Evolutionary conservation across 2,113 vertebrate species (phyloP), one percentile per base, ranked within the genome.

Genomic region (Toxotes chatareus): DNA sequence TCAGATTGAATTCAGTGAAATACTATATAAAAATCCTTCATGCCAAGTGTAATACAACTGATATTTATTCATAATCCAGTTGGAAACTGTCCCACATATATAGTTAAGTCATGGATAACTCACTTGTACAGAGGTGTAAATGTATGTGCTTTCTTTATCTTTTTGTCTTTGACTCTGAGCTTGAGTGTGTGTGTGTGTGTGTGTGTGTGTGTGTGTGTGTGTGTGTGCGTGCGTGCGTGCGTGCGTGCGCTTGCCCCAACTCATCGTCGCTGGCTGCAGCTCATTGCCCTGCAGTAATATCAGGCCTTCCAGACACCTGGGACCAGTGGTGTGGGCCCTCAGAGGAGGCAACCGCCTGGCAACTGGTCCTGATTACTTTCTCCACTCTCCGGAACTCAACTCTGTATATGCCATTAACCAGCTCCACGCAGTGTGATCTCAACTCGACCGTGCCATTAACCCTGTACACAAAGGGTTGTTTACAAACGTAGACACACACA

Each of bases 351-450:
- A 85, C 88, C 83, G 76, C 88, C 91, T 92, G 92, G 90, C 90
- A 92, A 92, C 91, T 76, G 84, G 78, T 75, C 83, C 90, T 95
- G 93, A 94, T 95, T 95, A 92, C 92, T 94, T 95, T 94, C 93
- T 94, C 91, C 93, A 93, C 90, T 83, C 86, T 90, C 92, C 66
- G 89, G 92, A 94, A 94, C 94, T 92, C 84, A 82, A 82, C 90
- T 88, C 87, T 85, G 88, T 91, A 86, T 88, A 90, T 91, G 87
- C 91, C 90, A 93, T 93, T 94, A 94, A 91, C 87, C 89, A 87
- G 89, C 76, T 86, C 68, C 81, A 89, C 67, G 79, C 83, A 47
- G 61, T 88, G 85, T 84, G 86, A 91, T 70, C 88, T 71, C 83
- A 87, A 72, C 87, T 86, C 83, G 53, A 81, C 79, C 70, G 56